Evolutionary conservation across 2,888 invertebrate genomes (phyloP).

Genomic region (Thymelicus lineola): DNA sequence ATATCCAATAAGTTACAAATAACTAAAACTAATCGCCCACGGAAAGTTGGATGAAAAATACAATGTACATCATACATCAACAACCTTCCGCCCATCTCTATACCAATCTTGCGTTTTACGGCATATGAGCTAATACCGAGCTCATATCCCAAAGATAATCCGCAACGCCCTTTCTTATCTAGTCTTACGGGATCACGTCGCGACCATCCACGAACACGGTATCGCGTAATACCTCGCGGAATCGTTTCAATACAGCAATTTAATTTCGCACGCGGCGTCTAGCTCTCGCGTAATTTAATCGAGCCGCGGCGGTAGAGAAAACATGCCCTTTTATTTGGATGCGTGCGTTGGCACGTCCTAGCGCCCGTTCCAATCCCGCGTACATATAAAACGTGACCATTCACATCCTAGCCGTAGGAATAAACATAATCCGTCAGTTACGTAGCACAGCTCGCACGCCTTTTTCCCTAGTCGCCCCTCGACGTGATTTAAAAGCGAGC

Average conservation of each 20-base stretch:
- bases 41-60: background rate
- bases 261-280: constrained; percentile 57
- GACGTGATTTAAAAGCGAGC: constrained; percentile 58
- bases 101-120: constrained; percentile 3
- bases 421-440: constrained; percentile 65
- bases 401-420: constrained; percentile 58
- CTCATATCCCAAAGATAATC: background rate
- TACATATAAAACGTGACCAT: constrained; percentile 76
- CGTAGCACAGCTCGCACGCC: constrained; percentile 48
- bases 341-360: constrained; percentile 66
- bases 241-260: constrained; percentile 52
- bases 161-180: background rate
- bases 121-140: background rate
- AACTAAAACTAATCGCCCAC: background rate
- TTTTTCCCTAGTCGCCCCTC: constrained; percentile 44
- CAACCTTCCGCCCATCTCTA: background rate
- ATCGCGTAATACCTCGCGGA: constrained; percentile 34
- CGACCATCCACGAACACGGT: background rate
- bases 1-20: no score
- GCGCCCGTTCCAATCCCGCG: constrained; percentile 66
- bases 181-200: background rate
- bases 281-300: constrained; percentile 63
- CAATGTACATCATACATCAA: background rate
- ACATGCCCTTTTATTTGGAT: constrained; percentile 63
- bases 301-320: constrained; percentile 50